phyloP scores from a whole-genome alignment of 2,888 invertebrate species.

The Conomelus anceps region DNA sequence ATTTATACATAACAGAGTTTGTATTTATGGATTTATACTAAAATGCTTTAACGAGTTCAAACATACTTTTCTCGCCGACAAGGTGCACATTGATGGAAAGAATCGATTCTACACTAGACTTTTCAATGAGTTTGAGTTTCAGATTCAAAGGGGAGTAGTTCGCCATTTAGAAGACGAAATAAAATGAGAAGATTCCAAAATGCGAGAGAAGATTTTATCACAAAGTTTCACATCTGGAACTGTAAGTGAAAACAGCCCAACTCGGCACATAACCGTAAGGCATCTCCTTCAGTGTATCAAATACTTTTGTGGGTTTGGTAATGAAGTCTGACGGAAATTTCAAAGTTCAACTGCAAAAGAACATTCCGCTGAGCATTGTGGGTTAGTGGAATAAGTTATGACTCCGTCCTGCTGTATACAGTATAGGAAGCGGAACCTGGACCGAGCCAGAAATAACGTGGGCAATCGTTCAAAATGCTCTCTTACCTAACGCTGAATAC shows the following conservation, averaged over 20 bases:
- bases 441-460: background rate
- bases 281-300: background rate
- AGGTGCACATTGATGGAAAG: background rate
- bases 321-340: background rate
- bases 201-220: background rate
- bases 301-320: background rate
- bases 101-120: background rate
- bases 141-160: no score
- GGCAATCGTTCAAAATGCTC: background rate
- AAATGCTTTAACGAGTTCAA: background rate
- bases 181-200: background rate
- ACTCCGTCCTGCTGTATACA: no score
- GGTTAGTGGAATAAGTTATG: background rate
- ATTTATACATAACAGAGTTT: no score
- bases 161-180: background rate
- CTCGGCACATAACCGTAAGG: background rate
- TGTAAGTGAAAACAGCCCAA: background rate
- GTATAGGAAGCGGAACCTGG: background rate
- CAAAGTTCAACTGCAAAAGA: background rate
- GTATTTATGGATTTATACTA: no score
- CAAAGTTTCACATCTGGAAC: background rate
- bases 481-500: no score
- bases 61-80: background rate
- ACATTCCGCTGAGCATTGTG: background rate
- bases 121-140: background rate